Evolutionary conservation across 2,113 vertebrate genomes (phyloP).

Genomic region (Megaceryle torquata): DNA sequence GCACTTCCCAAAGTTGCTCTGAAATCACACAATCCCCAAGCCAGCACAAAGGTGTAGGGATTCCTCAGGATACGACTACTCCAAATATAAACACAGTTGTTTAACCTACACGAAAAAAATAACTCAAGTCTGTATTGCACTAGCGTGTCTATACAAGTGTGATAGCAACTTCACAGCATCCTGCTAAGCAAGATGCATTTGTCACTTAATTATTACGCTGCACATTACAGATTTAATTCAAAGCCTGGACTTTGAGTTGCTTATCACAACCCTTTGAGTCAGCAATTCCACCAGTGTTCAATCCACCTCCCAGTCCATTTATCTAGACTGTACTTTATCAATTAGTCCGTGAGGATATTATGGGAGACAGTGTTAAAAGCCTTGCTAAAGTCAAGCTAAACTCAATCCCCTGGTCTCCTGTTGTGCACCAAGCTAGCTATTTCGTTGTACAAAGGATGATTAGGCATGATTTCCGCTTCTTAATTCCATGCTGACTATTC

Average conservation of each 20-base stretch:
- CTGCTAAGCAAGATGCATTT: neutral
- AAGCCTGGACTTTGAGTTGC: neutral
- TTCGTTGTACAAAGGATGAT: neutral
- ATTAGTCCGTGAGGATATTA: neutral
- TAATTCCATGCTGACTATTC: neutral
- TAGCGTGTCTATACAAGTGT: neutral
- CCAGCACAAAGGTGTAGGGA: neutral
- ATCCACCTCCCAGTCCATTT: neutral
- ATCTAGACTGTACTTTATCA: neutral
- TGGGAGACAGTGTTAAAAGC: neutral
- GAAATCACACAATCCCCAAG: neutral
- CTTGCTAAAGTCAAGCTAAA: neutral
- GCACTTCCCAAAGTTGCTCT: neutral
- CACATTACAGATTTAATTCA: neutral
- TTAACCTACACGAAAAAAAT: neutral
- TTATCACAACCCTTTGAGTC: neutral
- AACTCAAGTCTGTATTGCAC: neutral
- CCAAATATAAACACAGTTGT: rapidly evolving
- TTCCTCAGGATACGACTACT: neutral
- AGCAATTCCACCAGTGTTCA: neutral
- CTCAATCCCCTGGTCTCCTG: neutral
- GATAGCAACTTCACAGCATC: neutral
- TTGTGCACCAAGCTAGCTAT: neutral
- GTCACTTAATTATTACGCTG: neutral
- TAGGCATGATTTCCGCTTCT: neutral